These are phyloP conservation scores for Sebastes fasciatus DNA, from an alignment of 2,113 vertebrate genomes.

Conservation along the genomic window DNA sequence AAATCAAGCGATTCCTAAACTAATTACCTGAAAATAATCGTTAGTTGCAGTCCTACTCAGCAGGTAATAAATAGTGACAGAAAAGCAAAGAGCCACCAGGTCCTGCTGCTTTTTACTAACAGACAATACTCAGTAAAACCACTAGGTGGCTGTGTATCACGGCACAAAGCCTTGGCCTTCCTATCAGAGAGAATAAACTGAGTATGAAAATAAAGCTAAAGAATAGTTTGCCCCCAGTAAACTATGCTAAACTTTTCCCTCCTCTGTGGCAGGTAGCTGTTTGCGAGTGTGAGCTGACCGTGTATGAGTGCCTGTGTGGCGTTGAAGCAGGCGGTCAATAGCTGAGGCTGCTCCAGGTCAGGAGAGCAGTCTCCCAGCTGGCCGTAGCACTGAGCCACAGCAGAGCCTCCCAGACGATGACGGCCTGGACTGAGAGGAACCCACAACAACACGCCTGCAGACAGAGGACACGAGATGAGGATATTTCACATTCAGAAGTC, in stretches of 20 bases:
- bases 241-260: background rate
- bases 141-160: conserved; percentile 51
- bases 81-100: background rate
- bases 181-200: background rate
- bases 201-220: background rate
- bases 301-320: conserved; percentile 88
- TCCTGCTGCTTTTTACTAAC: background rate
- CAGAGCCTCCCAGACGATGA: conserved; percentile 90
- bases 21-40: no score
- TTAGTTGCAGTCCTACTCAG: background rate
- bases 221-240: background rate
- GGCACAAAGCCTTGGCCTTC: background rate
- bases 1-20: no score
- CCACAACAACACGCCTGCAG: conserved; percentile 87
- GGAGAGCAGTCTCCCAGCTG: conserved; percentile 91
- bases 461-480: conserved; percentile 1
- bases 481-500: background rate
- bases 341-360: conserved; percentile 86
- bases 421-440: conserved; percentile 85
- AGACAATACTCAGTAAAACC: conserved; percentile 13
- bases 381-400: conserved; percentile 91
- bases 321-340: conserved; percentile 86
- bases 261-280: background rate
- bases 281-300: conserved; percentile 73
- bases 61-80: background rate